Conservation (phyloP, 2,113 vertebrate species). For the Oreochromis aureus region DNA sequence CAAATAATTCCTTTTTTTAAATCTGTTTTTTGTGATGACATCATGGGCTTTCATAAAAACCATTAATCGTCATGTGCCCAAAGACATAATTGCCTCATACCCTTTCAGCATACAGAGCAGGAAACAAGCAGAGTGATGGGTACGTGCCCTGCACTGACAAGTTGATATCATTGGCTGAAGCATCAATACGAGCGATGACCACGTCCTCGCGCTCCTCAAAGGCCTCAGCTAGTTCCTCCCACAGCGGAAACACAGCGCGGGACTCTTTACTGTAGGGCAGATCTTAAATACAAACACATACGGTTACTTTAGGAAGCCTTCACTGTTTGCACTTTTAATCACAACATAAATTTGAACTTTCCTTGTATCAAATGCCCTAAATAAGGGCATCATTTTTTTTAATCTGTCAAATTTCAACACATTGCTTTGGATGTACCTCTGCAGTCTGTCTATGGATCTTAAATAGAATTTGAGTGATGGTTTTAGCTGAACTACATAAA, state of each 20-base stretch:
- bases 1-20: neutral
- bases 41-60: neutral
- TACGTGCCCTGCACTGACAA: slow-evolving; percentile 56
- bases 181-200: slow-evolving; percentile 82
- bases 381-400: neutral
- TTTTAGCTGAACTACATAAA: neutral
- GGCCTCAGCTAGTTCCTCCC: slow-evolving; percentile 81
- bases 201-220: slow-evolving; percentile 68
- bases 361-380: neutral
- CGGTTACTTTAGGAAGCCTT: accelerated
- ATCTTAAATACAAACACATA: slow-evolving; percentile 66
- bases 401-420: neutral
- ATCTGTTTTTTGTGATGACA: neutral
- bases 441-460: neutral
- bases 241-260: slow-evolving; percentile 70
- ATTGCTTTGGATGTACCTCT: neutral
- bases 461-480: neutral
- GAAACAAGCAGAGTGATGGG: slow-evolving; percentile 83
- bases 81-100: slow-evolving; percentile 22
- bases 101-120: slow-evolving; percentile 70
- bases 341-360: neutral
- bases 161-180: slow-evolving; percentile 84
- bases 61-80: neutral
- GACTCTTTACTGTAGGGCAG: slow-evolving; percentile 80
- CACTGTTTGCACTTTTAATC: neutral